Conservation (phyloP, 2,888 invertebrate genomes). For the Euspilapteryx auroguttella region DNA sequence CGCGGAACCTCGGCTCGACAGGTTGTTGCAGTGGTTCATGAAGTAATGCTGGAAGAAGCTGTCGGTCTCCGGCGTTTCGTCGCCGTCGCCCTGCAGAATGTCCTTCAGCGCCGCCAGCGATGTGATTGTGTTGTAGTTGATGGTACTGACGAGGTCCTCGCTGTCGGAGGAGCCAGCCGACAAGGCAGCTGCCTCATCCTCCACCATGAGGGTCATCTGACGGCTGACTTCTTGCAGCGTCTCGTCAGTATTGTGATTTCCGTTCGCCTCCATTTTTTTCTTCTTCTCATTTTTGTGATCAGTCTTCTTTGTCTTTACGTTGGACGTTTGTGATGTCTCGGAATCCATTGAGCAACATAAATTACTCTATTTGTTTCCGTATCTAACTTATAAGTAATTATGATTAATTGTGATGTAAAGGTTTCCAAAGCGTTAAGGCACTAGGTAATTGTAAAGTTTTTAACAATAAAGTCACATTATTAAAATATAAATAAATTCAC, state of each 20-base stretch:
- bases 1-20: constrained; percentile 62
- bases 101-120: constrained; percentile 70
- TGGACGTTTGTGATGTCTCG: constrained; percentile 20
- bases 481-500: constrained; percentile 8
- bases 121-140: constrained; percentile 71
- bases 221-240: constrained; percentile 18
- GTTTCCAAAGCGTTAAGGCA: constrained; percentile 13
- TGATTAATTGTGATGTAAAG: constrained; percentile 14
- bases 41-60: constrained; percentile 74
- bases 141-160: constrained; percentile 66
- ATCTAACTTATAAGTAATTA: constrained; percentile 13
- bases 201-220: constrained; percentile 17
- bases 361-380: constrained; percentile 13
- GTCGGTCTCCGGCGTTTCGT: constrained; percentile 59
- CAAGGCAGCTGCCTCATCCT: constrained; percentile 16
- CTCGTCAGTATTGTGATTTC: constrained; percentile 11
- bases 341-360: constrained; percentile 49
- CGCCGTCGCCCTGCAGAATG: constrained; percentile 63
- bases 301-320: constrained; percentile 25
- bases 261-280: constrained; percentile 26
- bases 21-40: constrained; percentile 70
- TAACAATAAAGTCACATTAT: constrained; percentile 11
- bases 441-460: too few species aligned
- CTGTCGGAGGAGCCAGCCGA: constrained; percentile 63
- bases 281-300: constrained; percentile 40